Conservation (phyloP, 2,888 invertebrate genomes). For the Eustalomyia histrio region DNA sequence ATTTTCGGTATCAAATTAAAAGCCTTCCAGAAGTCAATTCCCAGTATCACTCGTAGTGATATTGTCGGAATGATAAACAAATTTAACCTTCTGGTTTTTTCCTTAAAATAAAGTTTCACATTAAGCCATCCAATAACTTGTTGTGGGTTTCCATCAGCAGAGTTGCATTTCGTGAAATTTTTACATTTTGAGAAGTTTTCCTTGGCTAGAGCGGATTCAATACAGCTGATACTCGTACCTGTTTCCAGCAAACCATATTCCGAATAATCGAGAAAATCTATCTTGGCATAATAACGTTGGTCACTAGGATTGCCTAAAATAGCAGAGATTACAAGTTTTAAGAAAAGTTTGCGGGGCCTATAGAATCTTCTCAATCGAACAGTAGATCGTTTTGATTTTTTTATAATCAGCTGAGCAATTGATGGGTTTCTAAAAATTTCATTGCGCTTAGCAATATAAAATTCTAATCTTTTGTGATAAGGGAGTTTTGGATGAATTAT, state of each 20-base stretch:
- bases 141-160: constrained; percentile 18
- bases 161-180: constrained; percentile 14
- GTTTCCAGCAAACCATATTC: constrained; percentile 29
- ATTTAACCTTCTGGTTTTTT: too few relatives aligned
- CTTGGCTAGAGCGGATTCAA: constrained; percentile 28
- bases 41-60: too few relatives aligned
- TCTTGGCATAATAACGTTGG: constrained; percentile 39
- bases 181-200: constrained; percentile 7
- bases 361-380: too few relatives aligned
- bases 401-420: background rate
- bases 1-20: background rate
- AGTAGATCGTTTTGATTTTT: constrained; percentile 16
- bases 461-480: background rate
- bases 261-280: constrained; percentile 10
- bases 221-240: background rate
- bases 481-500: too few relatives aligned
- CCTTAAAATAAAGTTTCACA: constrained; percentile 10
- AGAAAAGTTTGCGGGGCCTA: too few relatives aligned
- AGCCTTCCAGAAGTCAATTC: constrained; percentile 9
- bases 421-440: constrained; percentile 1
- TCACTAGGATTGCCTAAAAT: too few relatives aligned
- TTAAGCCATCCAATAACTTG: background rate
- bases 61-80: too few relatives aligned
- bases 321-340: too few relatives aligned
- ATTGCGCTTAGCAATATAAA: background rate